phyloP scores from a whole-genome alignment of 2,888 invertebrate genomes.

The Sphaeridia pumilis region DNA sequence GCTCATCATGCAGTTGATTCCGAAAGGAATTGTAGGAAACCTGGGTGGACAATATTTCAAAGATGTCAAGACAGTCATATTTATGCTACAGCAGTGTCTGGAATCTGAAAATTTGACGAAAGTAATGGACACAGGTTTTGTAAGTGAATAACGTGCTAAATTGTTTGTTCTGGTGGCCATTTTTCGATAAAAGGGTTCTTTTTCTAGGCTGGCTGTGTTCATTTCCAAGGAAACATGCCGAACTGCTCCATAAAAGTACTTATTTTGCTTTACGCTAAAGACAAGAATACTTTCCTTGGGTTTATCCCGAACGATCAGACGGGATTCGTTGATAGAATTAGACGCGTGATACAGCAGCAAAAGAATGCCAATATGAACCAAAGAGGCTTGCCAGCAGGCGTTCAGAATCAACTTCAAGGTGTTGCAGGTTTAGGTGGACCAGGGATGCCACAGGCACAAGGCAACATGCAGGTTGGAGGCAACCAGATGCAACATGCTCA shows the following conservation, averaged over 20 bases:
- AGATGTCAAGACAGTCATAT: conserved; percentile 83
- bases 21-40: conserved; percentile 77
- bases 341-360: conserved; percentile 63
- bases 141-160: conserved; percentile 45
- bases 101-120: conserved; percentile 77
- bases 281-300: conserved; percentile 71
- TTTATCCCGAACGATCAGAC: conserved; percentile 83
- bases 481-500: not conserved
- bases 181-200: conserved; percentile 1
- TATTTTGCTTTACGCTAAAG: conserved; percentile 68
- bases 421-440: not conserved
- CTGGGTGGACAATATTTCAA: conserved; percentile 78
- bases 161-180: too few species aligned
- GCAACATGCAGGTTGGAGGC: conserved; percentile 8
- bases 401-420: not conserved
- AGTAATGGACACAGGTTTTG: conserved; percentile 84
- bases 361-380: conserved; percentile 47
- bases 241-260: conserved; percentile 77
- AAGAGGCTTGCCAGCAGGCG: conserved; percentile 38
- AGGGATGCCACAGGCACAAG: not conserved
- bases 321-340: conserved; percentile 65
- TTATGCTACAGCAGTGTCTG: conserved; percentile 75
- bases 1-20: conserved; percentile 87
- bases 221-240: conserved; percentile 56
- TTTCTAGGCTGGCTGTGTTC: conserved; percentile 80